phyloP scores from a whole-genome alignment of 2,113 vertebrate genomes.

The Abramis brama region DNA sequence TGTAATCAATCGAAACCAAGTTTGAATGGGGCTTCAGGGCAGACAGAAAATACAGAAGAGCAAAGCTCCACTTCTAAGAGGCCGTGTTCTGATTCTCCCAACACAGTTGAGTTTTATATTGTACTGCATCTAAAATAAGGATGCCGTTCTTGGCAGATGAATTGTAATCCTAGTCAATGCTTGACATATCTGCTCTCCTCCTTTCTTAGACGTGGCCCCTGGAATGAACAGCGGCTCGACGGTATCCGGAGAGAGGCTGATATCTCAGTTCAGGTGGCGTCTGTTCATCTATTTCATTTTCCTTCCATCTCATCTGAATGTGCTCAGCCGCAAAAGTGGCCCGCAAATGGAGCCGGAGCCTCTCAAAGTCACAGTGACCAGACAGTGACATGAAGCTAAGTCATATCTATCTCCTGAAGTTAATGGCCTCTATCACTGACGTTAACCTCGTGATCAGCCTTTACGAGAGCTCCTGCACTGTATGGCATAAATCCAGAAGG shows the following conservation, averaged over 20 bases:
- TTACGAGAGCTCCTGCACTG: conserved; percentile 24
- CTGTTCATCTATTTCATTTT: conserved; percentile 2
- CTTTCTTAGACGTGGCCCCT: conserved; percentile 37
- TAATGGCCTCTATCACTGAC: conserved; percentile 53
- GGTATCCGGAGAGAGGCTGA: conserved; percentile 12
- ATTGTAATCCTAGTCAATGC: conserved; percentile 60
- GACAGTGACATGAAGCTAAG: conserved; percentile 34
- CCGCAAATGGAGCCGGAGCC: conserved; percentile 38
- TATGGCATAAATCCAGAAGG: conserved; percentile 16
- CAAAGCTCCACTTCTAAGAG: conserved; percentile 22
- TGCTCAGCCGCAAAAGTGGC: conserved; percentile 31
- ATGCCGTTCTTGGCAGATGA: conserved; percentile 54
- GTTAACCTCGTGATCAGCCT: conserved; percentile 14
- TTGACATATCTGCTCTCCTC: conserved; percentile 54
- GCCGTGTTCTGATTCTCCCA: not conserved
- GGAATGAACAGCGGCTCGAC: not conserved
- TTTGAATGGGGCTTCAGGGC: not conserved
- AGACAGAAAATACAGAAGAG: conserved; percentile 17
- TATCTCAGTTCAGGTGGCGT: not conserved
- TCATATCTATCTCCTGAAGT: conserved; percentile 47
- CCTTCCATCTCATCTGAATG: conserved; percentile 33
- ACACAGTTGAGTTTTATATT: conserved; percentile 49
- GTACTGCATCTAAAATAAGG: conserved; percentile 67
- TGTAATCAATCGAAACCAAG: not conserved
- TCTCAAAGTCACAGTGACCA: conserved; percentile 34